Evolutionary conservation across 2,113 vertebrate genomes (phyloP).

Genomic region (Arvicanthis niloticus): DNA sequence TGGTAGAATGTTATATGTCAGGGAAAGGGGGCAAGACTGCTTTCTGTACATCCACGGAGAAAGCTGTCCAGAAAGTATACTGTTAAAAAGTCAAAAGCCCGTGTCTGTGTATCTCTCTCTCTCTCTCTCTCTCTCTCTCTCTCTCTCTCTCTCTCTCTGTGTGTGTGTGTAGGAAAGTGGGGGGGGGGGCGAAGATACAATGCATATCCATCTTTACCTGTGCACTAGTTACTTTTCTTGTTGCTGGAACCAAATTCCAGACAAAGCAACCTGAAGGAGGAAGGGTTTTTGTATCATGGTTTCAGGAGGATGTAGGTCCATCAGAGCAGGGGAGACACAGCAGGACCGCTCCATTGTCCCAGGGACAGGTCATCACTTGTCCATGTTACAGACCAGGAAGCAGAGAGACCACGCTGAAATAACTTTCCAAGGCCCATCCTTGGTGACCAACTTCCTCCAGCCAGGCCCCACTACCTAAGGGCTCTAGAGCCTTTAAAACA

Average conservation of each 20-base stretch:
- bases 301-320: neutral
- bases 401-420: too few relatives aligned
- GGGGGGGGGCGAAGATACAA: neutral
- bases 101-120: neutral
- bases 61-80: neutral
- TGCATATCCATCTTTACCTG: neutral
- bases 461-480: neutral
- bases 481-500: neutral
- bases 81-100: neutral
- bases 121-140: too few relatives aligned
- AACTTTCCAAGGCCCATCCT: neutral
- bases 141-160: too few relatives aligned
- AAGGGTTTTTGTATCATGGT: neutral
- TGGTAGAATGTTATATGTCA: neutral
- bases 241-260: neutral
- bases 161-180: neutral
- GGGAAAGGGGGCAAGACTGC: neutral
- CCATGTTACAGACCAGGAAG: neutral
- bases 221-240: neutral
- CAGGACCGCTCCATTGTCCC: neutral
- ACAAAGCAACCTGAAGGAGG: neutral
- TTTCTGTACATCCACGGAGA: neutral
- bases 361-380: too few relatives aligned
- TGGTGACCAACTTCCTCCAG: neutral
- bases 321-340: neutral